A percentile compares a stretch with the other conserved stretches of the same genome.
Evolutionary conservation across 2,113 vertebrate species (phyloP).

Genomic region (Oenanthe melanoleuca): DNA sequence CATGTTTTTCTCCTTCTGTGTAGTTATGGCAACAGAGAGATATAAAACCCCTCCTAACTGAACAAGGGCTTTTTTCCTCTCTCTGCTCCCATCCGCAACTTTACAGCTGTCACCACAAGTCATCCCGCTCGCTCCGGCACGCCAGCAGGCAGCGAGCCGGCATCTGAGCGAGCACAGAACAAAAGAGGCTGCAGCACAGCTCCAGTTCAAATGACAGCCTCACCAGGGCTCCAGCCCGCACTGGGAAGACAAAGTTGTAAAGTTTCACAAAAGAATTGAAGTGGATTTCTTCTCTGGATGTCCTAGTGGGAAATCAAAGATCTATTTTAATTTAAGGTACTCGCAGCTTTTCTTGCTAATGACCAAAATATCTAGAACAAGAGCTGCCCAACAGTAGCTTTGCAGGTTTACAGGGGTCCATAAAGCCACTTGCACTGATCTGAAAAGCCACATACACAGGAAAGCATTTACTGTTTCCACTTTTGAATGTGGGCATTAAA

Average conservation of each 20-base stretch:
- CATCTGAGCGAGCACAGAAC: conserved; percentile 37
- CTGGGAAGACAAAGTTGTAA: conserved; percentile 45
- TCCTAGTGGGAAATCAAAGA: conserved; percentile 27
- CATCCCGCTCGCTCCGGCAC: conserved; percentile 11
- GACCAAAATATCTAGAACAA: neutral
- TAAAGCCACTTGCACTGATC: neutral
- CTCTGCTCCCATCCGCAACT: conserved; percentile 50
- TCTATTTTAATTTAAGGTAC: conserved; percentile 38
- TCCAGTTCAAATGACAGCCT: conserved; percentile 62
- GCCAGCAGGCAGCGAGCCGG: conserved; percentile 51
- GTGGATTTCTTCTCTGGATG: conserved; percentile 32
- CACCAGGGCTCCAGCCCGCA: conserved; percentile 49
- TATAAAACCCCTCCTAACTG: conserved; percentile 55
- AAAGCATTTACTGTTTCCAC: neutral
- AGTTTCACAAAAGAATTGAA: conserved; percentile 47
- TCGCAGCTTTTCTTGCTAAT: conserved; percentile 17
- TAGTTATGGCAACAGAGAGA: conserved; percentile 71
- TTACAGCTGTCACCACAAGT: conserved; percentile 67
- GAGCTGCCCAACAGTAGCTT: neutral
- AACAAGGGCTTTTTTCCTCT: conserved; percentile 62
- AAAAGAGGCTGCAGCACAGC: conserved; percentile 49
- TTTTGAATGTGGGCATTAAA: neutral
- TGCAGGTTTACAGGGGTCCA: neutral
- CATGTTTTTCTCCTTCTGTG: conserved; percentile 66
- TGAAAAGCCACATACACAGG: neutral